Evolutionary conservation across 2,113 vertebrate genomes (phyloP).

Genomic region (Nycticebus coucang): DNA sequence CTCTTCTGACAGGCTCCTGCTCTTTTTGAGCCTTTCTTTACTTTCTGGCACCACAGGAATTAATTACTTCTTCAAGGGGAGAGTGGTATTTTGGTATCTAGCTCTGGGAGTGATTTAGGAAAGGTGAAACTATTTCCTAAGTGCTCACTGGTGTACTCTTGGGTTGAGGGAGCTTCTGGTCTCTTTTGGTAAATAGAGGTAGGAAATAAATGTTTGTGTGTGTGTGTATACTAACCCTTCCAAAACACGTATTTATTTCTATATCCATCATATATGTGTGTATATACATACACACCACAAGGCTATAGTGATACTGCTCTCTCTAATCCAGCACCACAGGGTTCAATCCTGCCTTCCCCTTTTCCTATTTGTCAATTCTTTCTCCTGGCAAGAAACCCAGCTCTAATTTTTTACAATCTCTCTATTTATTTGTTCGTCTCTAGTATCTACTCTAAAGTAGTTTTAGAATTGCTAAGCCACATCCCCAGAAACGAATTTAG

Average conservation of each 20-base stretch:
- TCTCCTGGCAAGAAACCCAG: background rate
- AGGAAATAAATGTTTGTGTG: background rate
- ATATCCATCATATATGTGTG: background rate
- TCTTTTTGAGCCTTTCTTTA: background rate
- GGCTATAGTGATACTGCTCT: too few species aligned
- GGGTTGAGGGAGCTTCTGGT: background rate
- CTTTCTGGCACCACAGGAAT: background rate
- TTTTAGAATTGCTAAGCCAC: background rate
- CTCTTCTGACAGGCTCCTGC: background rate
- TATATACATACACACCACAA: background rate
- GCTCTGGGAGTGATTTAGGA: background rate
- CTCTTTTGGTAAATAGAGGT: background rate
- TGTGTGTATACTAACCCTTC: background rate
- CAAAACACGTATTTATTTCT: background rate
- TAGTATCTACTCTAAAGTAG: background rate
- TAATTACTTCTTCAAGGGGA: background rate
- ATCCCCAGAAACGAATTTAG: background rate
- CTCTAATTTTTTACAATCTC: background rate
- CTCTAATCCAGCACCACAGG: background rate
- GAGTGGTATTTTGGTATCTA: background rate
- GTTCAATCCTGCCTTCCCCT: background rate
- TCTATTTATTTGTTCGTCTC: background rate
- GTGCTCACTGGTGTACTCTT: background rate
- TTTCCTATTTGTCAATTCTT: background rate
- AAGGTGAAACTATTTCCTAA: too few species aligned